Conservation (phyloP, 2,888 invertebrate species). For the Euplexia lucipara region DNA sequence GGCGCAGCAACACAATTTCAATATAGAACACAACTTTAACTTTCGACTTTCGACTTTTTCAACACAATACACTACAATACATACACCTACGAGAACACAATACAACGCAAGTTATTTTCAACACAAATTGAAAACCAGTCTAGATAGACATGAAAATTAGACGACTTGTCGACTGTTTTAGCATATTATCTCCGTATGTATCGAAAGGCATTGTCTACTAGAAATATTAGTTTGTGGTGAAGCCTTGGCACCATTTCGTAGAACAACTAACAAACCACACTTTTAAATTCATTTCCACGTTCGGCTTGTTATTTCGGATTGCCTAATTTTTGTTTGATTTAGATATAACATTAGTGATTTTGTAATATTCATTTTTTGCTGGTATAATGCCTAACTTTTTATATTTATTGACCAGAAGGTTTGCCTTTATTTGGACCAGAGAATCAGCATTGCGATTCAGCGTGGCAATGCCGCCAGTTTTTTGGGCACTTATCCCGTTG, state of each 20-base stretch:
- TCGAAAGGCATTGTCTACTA: slow-evolving; percentile 59
- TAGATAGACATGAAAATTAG: slow-evolving; percentile 62
- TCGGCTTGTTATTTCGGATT: slow-evolving; percentile 25
- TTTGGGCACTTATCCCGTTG: too few relatives aligned
- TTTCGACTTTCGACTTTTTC: slow-evolving; percentile 17
- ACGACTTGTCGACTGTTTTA: slow-evolving; percentile 54
- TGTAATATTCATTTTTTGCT: too few relatives aligned
- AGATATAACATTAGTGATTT: too few relatives aligned
- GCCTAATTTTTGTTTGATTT: slow-evolving; percentile 17
- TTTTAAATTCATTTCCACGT: slow-evolving; percentile 50
- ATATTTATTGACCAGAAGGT: too few relatives aligned
- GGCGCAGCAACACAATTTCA: too few relatives aligned
- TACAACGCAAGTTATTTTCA: slow-evolving; percentile 18
- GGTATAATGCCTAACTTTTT: too few relatives aligned
- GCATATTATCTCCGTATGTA: slow-evolving; percentile 60
- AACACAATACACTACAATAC: too few relatives aligned
- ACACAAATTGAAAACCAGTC: slow-evolving; percentile 52
- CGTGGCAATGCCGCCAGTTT: too few relatives aligned
- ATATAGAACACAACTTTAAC: too few relatives aligned
- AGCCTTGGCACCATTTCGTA: slow-evolving; percentile 53
- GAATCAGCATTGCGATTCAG: too few relatives aligned
- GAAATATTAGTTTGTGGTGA: slow-evolving; percentile 47
- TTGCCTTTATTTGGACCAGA: too few relatives aligned
- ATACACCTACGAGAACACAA: slow-evolving; percentile 23
- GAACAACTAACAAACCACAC: slow-evolving; percentile 36